These are phyloP conservation scores for Gallinago paraguaiae DNA, from an alignment of 2,113 vertebrate species.

Conservation along the genomic window DNA sequence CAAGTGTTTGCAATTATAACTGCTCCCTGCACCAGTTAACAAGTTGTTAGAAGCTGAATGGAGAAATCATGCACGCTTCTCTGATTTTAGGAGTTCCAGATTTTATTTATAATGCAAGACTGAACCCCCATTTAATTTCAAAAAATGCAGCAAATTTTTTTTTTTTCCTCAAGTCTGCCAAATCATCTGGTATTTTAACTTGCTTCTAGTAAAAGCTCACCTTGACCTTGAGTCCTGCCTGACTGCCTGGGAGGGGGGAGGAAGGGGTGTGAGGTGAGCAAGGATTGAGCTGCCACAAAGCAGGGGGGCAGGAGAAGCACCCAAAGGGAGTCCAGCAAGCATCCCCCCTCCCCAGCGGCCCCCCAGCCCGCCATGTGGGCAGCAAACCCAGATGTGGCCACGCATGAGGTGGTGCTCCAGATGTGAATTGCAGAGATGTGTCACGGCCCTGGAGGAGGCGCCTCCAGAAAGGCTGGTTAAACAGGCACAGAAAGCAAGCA, in stretches of 20 bases:
- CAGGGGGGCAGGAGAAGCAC: fast-evolving
- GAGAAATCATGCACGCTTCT: background rate
- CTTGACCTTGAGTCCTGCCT: background rate
- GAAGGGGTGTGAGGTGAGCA: background rate
- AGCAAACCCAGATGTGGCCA: fast-evolving
- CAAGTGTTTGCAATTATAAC: background rate
- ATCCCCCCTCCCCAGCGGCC: fast-evolving
- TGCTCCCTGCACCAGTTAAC: fast-evolving
- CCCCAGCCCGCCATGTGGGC: fast-evolving
- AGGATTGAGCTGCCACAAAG: background rate
- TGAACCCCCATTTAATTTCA: background rate
- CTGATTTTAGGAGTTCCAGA: background rate
- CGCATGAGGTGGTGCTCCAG: background rate
- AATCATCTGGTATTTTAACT: background rate
- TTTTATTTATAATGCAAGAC: background rate
- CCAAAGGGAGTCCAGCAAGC: background rate
- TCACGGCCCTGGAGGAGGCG: fast-evolving
- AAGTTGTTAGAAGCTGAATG: background rate
- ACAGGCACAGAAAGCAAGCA: background rate
- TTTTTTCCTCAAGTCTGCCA: background rate
- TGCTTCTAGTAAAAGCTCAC: background rate
- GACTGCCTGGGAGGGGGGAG: background rate
- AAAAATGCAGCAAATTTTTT: background rate
- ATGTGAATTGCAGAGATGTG: background rate
- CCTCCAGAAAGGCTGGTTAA: background rate